Evolutionary conservation across 2,113 vertebrate genomes (phyloP), one percentile per base, ranked within the genome.

Genomic region (Onychorhynchus coronatus): DNA sequence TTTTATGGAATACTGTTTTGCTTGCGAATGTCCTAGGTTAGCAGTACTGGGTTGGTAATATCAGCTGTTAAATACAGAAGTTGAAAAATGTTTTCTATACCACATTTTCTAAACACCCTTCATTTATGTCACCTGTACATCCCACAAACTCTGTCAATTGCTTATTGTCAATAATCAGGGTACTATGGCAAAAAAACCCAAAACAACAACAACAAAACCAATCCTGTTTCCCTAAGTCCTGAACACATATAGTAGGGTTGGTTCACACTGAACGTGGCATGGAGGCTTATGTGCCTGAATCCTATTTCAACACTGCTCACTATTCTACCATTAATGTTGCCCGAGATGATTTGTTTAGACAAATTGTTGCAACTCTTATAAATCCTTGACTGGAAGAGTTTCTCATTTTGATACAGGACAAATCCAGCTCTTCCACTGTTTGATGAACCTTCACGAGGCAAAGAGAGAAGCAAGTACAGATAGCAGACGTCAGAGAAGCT

Each of bases 321-420:
- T 50, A 8, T 71, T 83, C 77, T 53, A 31, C 39, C 27, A 37
- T 80, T 15, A 44, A 16, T 65, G 44, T 31, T 95, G 37, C 95
- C 73, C 75, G 97, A 97, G 61, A 97, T 14, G 2, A 97, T 37
- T 91, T 33, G 56, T 85, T 97, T 92, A 63, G 84, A 97, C 56
- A 91, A 93, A 59, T 70, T 14, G 35, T 61, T 52, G 41, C 3
- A 15, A 49, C 67, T 47, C 61, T 5, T 55, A 56, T 97, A 97
- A 67, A 28, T 83, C 92, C 92, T 96, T 62, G 96, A 96, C 80
- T 92, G 86, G 63, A 97, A 97, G 52, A 97, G n/a, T 86, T 97
- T 98, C 85, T 61, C 74, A 23, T 98, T 98, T 95, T 98, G 96
- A 71, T 97, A 97, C 7, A 97, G 62, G 33, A 97, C 86, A 97